A percentile compares a stretch with the other conserved stretches of the same genome.
Evolutionary conservation across 2,113 vertebrate species (phyloP).

Genomic region (Misgurnus mizolepis): DNA sequence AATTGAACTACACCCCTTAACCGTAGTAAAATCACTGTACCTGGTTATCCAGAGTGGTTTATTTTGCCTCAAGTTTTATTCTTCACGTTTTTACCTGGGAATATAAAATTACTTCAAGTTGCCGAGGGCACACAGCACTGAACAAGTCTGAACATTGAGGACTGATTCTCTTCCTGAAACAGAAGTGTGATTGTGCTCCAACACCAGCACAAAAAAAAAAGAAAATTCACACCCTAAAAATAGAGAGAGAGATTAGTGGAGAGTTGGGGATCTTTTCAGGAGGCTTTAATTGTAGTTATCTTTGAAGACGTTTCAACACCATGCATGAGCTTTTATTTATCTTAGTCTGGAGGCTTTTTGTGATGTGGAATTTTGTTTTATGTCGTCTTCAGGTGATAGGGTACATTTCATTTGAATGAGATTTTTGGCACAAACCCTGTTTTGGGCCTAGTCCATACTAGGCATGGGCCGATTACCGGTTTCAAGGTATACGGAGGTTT

Average conservation of each 20-base stretch:
- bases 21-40: too few relatives aligned
- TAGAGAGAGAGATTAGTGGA: conserved; percentile 4
- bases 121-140: background rate
- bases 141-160: conserved; percentile 32
- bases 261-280: background rate
- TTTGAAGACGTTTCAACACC: conserved; percentile 8
- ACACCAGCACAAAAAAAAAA: background rate
- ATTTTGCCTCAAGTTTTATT: background rate
- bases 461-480: too few relatives aligned
- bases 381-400: background rate
- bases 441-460: too few relatives aligned
- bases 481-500: too few relatives aligned
- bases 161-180: background rate
- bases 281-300: background rate
- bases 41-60: background rate
- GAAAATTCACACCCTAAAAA: conserved; percentile 26
- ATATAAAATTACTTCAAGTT: background rate
- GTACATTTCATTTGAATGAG: background rate
- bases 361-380: background rate
- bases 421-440: background rate
- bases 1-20: too few relatives aligned
- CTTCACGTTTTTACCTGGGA: background rate
- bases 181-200: conserved; percentile 6
- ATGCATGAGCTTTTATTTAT: background rate
- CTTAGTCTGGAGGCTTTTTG: background rate